Percentiles rank a stretch among this genome's conserved stretches.
Evolutionary conservation across 2,797 vertebrate species (phyloP).

Genomic region (Sorex maritimensis): DNA sequence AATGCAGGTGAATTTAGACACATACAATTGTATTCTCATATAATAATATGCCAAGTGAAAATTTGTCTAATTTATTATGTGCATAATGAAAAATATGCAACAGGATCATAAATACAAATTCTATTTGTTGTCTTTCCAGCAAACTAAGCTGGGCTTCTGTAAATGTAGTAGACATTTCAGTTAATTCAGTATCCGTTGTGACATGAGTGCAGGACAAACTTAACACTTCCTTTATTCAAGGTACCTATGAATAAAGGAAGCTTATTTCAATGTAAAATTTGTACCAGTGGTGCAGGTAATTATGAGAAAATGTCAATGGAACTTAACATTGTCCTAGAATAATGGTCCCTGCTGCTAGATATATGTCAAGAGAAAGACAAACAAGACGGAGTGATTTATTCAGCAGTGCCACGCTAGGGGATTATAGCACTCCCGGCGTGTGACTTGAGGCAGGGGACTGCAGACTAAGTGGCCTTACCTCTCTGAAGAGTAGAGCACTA

Average conservation of each 20-base stretch:
- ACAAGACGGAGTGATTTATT: conserved; percentile 90
- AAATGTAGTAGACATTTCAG: conserved; percentile 39
- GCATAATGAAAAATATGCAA: conserved; percentile 5
- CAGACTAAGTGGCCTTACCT: conserved; percentile 80
- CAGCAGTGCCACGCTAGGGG: conserved; percentile 84
- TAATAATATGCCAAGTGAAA: background rate
- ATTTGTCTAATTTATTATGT: background rate
- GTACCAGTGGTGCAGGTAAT: conserved; percentile 85
- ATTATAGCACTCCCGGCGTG: conserved; percentile 85
- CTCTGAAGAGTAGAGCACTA: conserved; percentile 73
- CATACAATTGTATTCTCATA: background rate
- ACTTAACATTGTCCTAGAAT: conserved; percentile 85
- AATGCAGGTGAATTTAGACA: background rate
- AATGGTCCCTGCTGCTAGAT: conserved; percentile 87
- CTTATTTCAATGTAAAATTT: conserved; percentile 83
- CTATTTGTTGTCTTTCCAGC: conserved; percentile 15
- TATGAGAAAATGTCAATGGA: conserved; percentile 89
- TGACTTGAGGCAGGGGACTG: conserved; percentile 79
- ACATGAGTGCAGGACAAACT: conserved; percentile 52
- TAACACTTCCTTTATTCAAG: conserved; percentile 62
- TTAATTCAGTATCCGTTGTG: conserved; percentile 23
- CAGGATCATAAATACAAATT: conserved; percentile 19
- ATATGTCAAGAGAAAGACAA: conserved; percentile 88
- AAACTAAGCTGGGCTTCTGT: conserved; percentile 17
- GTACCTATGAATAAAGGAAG: conserved; percentile 72